Evolutionary conservation across 35 echinoderm and acorn worm species (phyloP).

Genomic region (Ophioderma brevispina): DNA sequence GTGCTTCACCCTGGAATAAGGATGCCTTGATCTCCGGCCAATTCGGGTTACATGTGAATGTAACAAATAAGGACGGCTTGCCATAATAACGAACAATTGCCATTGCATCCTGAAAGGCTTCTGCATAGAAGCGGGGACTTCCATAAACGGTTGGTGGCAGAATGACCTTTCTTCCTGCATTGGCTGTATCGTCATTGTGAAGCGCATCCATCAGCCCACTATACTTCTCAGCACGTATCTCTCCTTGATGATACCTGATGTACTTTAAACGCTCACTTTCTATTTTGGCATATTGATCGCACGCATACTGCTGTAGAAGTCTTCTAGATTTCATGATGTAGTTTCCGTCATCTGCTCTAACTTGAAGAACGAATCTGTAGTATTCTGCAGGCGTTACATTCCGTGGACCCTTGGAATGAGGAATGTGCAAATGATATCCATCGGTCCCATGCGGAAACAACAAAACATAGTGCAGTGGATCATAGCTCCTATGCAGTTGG

Average conservation of each 20-base stretch:
- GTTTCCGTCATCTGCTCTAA: too few relatives aligned
- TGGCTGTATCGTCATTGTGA: too few relatives aligned
- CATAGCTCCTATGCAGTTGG: conserved; percentile 34
- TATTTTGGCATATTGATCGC: conserved; percentile 36
- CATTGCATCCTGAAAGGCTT: too few relatives aligned
- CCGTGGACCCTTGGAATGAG: neutral
- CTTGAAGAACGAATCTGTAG: too few relatives aligned
- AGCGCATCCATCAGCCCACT: too few relatives aligned
- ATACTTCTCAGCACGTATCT: too few relatives aligned
- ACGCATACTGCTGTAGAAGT: too few relatives aligned
- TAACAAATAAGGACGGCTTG: too few relatives aligned
- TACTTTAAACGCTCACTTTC: conserved; percentile 22
- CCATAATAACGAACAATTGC: neutral
- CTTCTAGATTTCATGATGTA: too few relatives aligned
- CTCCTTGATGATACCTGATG: neutral
- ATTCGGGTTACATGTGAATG: neutral
- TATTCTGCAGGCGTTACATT: neutral
- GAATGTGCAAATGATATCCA: conserved; percentile 16
- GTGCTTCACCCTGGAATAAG: conserved; percentile 12
- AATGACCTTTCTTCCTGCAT: too few relatives aligned
- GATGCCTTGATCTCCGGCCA: conserved; percentile 27
- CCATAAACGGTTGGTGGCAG: too few relatives aligned
- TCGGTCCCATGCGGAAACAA: conserved; percentile 31
- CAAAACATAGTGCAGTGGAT: conserved; percentile 46
- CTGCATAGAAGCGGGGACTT: too few relatives aligned